Conservation (phyloP, 2,797 vertebrate genomes). For the Gobio occitaniae region DNA sequence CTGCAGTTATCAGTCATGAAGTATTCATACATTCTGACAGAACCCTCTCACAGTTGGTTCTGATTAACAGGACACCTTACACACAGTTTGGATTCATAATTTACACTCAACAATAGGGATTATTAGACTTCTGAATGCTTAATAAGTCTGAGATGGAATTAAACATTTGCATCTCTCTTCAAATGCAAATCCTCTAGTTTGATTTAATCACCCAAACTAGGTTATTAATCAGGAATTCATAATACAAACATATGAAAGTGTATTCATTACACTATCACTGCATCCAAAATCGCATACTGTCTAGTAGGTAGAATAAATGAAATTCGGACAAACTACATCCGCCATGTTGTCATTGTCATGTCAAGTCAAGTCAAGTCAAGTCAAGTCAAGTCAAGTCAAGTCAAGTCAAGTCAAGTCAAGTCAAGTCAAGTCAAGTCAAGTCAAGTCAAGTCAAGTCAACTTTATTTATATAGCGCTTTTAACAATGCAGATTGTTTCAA, state of each 20-base stretch:
- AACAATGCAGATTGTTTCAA: too few species aligned
- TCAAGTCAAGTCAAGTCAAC: too few species aligned
- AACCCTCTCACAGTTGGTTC: conserved; percentile 33
- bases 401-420: too few species aligned
- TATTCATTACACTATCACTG: background rate
- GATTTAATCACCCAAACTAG: background rate
- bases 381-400: too few species aligned
- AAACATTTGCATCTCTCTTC: conserved; percentile 13
- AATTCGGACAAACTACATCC: background rate
- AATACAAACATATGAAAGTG: background rate
- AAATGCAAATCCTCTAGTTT: conserved; percentile 12
- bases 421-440: too few species aligned
- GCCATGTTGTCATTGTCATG: background rate
- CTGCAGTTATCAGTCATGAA: conserved; percentile 62
- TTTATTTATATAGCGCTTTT: too few species aligned
- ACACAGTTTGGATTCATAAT: conserved; percentile 43
- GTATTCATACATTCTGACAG: conserved; percentile 60
- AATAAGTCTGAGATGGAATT: background rate
- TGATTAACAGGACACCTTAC: conserved; percentile 29
- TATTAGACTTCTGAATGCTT: conserved; percentile 24
- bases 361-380: too few species aligned
- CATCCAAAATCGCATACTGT: background rate
- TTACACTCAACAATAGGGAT: conserved; percentile 23
- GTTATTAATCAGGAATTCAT: background rate
- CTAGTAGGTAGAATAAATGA: background rate